Evolutionary conservation across 2,888 invertebrate genomes (phyloP).

Genomic region (Leptodirus hochenwartii): DNA sequence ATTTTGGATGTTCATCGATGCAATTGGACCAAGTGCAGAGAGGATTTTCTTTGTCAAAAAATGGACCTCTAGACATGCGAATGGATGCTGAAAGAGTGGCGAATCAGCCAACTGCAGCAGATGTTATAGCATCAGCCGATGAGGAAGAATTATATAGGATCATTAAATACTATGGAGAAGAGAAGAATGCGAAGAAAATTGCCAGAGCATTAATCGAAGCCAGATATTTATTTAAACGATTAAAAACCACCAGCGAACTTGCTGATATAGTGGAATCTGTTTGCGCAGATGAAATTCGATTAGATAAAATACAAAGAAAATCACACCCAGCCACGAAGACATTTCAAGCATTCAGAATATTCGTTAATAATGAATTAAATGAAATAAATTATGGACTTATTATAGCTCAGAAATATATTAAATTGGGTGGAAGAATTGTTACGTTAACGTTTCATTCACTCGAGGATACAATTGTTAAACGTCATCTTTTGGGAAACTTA

Average conservation of each 20-base stretch:
- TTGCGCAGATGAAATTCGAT: conserved; percentile 28
- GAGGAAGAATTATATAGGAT: conserved; percentile 66
- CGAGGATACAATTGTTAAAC: conserved; percentile 85
- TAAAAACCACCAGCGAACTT: conserved; percentile 69
- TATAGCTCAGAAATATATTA: conserved; percentile 57
- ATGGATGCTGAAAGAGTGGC: conserved; percentile 68
- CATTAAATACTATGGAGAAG: conserved; percentile 84
- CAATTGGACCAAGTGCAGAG: conserved; percentile 68
- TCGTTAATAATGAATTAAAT: conserved; percentile 91
- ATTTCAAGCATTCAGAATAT: conserved; percentile 85
- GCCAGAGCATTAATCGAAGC: conserved; percentile 76
- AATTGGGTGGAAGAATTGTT: conserved; percentile 58
- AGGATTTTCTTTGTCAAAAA: conserved; percentile 70
- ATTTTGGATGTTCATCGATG: conserved; percentile 92
- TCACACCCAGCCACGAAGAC: conserved; percentile 79
- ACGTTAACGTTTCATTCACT: conserved; percentile 83
- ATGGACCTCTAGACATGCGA: conserved; percentile 89
- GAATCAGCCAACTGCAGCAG: conserved; percentile 64
- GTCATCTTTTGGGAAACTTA: conserved; percentile 65
- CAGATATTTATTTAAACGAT: conserved; percentile 36
- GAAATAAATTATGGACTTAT: conserved; percentile 81
- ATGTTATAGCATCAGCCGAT: conserved; percentile 62
- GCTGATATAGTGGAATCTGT: conserved; percentile 36
- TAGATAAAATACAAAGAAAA: conserved; percentile 57
- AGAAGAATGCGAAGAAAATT: conserved; percentile 69